Percentiles rank a stretch among this genome's conserved stretches.
These are phyloP conservation scores for Euura saliciscinereae DNA, from an alignment of 1,140 invertebrate genomes.

Conservation along the genomic window DNA sequence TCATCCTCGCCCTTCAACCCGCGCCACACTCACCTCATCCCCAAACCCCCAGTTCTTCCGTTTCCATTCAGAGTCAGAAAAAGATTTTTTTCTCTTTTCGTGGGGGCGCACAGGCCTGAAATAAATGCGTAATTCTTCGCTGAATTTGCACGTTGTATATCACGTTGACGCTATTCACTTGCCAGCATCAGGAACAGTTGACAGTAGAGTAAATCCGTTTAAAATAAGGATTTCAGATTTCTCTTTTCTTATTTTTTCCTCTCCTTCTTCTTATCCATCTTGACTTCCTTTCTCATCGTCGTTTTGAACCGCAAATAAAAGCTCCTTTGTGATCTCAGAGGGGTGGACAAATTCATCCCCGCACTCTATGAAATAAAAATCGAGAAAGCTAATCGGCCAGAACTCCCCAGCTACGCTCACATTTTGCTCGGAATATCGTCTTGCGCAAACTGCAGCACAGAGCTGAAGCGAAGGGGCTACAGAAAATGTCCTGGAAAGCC, in stretches of 20 bases:
- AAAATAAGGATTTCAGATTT: neutral
- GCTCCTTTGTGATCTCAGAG: too few species aligned
- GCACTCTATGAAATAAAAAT: neutral
- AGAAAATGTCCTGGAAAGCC: neutral
- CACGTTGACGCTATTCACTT: neutral
- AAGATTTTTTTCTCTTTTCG: neutral
- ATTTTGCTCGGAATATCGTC: neutral
- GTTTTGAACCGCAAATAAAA: neutral
- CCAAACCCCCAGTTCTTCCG: neutral
- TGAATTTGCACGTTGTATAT: conserved; percentile 7
- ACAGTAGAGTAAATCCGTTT: neutral
- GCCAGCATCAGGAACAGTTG: conserved; percentile 1
- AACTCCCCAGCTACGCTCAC: neutral
- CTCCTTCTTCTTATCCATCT: neutral
- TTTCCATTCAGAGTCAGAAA: conserved; percentile 4
- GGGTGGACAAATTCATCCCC: neutral
- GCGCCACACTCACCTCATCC: neutral
- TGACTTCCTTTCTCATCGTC: neutral
- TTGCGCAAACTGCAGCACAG: neutral
- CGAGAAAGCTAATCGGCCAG: neutral
- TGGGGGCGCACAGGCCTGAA: neutral
- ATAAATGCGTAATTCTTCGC: conserved; percentile 7
- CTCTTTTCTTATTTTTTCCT: neutral
- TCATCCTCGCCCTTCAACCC: conserved; percentile 4
- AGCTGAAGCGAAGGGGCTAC: neutral